Conservation (phyloP, 2,797 vertebrate genomes). For the Remorina albescens region DNA sequence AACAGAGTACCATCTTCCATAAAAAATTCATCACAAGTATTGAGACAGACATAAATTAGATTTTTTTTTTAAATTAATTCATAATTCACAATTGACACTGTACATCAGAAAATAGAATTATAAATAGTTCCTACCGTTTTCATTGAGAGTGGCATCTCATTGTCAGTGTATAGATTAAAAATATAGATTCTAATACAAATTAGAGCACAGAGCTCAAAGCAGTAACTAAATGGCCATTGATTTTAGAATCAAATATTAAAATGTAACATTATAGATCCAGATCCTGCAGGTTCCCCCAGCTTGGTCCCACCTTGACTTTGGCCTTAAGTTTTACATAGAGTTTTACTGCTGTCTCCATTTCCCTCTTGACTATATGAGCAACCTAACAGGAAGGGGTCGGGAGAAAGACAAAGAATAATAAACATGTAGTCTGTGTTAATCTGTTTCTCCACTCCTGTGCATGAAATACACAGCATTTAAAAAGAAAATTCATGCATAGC, state of each 20-base stretch:
- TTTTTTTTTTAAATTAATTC: no score
- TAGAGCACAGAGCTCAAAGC: neutral
- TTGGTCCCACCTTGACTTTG: conserved; percentile 92
- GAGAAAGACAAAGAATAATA: neutral
- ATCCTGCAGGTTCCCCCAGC: conserved; percentile 94
- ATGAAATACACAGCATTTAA: neutral
- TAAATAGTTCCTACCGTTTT: conserved; percentile 39
- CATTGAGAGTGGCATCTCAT: conserved; percentile 33
- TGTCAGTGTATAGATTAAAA: conserved; percentile 36
- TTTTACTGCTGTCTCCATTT: conserved; percentile 94
- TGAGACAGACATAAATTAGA: neutral
- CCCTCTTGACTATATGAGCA: conserved; percentile 94
- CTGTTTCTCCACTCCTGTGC: neutral
- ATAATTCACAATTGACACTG: neutral
- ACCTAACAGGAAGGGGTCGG: conserved; percentile 82
- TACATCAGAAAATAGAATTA: conserved; percentile 7
- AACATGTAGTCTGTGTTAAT: neutral
- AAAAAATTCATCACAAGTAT: conserved; percentile 20
- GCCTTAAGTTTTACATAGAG: conserved; percentile 92
- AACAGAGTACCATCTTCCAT: neutral
- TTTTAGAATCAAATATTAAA: neutral
- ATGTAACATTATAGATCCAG: conserved; percentile 84
- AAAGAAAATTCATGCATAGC: neutral
- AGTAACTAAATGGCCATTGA: neutral
- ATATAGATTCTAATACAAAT: neutral